Evolutionary conservation across 2,113 vertebrate genomes (phyloP).

Genomic region (Nothobranchius kuhntae): DNA sequence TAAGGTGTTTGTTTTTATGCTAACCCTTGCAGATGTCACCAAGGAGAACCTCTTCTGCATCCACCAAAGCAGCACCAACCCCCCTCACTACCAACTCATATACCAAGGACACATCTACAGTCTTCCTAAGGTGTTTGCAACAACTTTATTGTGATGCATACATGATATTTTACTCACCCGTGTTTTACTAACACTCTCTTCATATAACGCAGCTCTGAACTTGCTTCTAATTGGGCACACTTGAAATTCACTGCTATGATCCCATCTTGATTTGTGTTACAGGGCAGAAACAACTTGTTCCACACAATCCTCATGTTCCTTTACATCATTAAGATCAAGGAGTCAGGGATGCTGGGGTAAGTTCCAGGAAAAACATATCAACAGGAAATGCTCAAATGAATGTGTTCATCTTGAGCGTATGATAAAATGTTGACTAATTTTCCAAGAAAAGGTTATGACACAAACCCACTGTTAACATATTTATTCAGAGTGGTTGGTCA

Average conservation of each 20-base stretch:
- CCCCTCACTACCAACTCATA: constrained; percentile 94
- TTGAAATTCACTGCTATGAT: background rate
- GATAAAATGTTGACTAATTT: no score
- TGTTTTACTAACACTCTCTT: no score
- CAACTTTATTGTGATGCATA: no score
- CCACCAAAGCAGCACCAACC: constrained; percentile 90
- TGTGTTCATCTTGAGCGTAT: no score
- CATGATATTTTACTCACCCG: no score
- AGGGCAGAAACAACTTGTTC: constrained; percentile 98
- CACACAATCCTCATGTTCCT: constrained; percentile 97
- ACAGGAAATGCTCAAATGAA: no score
- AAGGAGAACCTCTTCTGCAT: constrained; percentile 95
- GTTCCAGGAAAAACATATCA: constrained; percentile 47
- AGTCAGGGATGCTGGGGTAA: constrained; percentile 97
- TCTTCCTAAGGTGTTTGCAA: constrained; percentile 88
- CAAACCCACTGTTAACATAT: background rate
- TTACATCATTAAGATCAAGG: constrained; percentile 94
- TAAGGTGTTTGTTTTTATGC: background rate
- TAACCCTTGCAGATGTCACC: constrained; percentile 81
- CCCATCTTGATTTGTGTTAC: constrained; percentile 15
- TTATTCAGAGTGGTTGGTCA: background rate
- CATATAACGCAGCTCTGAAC: background rate
- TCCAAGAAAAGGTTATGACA: no score
- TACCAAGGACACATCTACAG: constrained; percentile 91
- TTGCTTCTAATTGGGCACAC: background rate